These are phyloP conservation scores for Andrena marginata DNA, from an alignment of 2,888 invertebrate species.

Conservation along the genomic window DNA sequence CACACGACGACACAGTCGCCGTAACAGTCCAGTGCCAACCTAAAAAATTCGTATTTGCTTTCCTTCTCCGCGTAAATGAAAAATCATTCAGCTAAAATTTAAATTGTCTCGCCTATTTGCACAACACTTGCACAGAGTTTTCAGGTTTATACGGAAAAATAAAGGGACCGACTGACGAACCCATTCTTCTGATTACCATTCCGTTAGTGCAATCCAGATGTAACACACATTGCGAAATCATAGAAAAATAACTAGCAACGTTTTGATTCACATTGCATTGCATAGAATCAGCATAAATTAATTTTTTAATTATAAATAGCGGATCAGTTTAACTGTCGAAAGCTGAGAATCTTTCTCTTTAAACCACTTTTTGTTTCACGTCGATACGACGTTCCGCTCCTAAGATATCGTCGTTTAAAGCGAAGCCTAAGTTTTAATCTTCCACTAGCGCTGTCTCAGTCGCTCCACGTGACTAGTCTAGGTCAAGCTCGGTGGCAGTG, in stretches of 20 bases:
- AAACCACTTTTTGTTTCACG: constrained; percentile 25
- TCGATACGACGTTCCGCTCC: not conserved
- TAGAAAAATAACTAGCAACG: not conserved
- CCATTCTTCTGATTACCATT: constrained; percentile 52
- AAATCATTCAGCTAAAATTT: constrained; percentile 30
- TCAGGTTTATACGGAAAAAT: constrained; percentile 22
- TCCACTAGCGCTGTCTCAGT: not conserved
- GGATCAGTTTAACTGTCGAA: not conserved
- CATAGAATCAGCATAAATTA: not conserved
- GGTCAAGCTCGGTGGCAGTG: constrained; percentile 13
- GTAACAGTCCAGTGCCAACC: not conserved
- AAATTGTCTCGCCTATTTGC: constrained; percentile 27
- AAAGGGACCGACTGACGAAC: constrained; percentile 3
- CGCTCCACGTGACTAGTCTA: constrained; percentile 5
- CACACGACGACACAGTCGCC: not conserved
- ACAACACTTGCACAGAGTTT: constrained; percentile 27
- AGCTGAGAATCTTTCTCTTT: constrained; percentile 19
- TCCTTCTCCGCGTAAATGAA: not conserved
- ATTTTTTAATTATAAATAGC: not conserved
- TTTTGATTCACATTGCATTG: not conserved
- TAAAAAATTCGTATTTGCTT: not conserved
- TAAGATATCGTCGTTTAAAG: not conserved
- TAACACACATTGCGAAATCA: not conserved
- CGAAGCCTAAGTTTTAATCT: not conserved
- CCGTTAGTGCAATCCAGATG: constrained; percentile 22